Evolutionary conservation across 2,797 vertebrate species (phyloP), one percentile per base, ranked within the genome.

Genomic region (Pristis pectinata): DNA sequence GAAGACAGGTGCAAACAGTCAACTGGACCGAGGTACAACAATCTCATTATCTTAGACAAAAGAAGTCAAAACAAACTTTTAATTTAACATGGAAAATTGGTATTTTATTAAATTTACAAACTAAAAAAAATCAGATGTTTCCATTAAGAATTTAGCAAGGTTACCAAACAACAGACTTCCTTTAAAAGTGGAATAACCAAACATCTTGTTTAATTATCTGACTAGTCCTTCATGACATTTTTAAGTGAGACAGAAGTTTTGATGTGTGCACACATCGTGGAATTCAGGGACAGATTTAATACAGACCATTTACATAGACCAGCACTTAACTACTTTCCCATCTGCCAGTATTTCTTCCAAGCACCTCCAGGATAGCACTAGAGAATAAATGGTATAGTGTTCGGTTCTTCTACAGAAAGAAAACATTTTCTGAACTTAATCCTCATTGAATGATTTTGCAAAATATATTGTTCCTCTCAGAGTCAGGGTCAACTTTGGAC

Each of bases 391-490:
- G 34, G 70, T 76, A 76, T 34, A 74, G 70, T 76, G 92, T 94
- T 49, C 70, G 34, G 34, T 94, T 76, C 70, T 76, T 94, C 7
- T 94, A 94, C 30, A 94, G 92, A 94, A 94, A 56, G 44, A 53
- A 76, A 94, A 74, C 92, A 94, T 93, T 72, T 30, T 94, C 92
- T 94, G 92, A 94, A 94, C 64, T 76, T 94, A 76, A 74, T 94
- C 92, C 92, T 94, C n/a, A 41, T 41, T 76, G 92, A 34, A 37
- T 56, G 61, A 30, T 94, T 61, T 56, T 94, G 44, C 67, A 34
- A 94, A 94, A 76, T 94, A 74, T 93, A 94, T 74, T 53, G 41
- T 76, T 94, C 92, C 64, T 76, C 49, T 94, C 53, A 94, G 30
- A 67, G 30, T 94, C 92, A 74, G 44, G 67, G 13, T 94, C 70